Conservation (phyloP, 1,140 invertebrate species). For the Drosophila trapezifrons region DNA sequence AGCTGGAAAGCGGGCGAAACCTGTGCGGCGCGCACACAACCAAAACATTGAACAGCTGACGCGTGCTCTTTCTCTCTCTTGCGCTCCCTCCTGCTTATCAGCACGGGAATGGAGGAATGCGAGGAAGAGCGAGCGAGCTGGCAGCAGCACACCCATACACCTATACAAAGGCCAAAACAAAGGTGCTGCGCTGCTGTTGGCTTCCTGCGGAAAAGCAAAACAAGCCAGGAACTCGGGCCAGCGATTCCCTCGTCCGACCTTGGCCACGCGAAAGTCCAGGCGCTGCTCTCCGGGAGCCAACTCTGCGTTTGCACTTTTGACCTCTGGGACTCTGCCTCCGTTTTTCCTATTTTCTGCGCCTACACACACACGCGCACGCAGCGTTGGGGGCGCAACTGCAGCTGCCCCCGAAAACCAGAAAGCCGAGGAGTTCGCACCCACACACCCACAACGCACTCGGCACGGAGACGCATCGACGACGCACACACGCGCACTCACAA, state of each 20-base stretch:
- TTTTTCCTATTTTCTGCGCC: slow-evolving; percentile 20
- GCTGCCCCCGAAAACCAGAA: slow-evolving; percentile 12
- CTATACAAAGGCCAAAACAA: slow-evolving; percentile 10
- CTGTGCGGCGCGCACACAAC: slow-evolving; percentile 65
- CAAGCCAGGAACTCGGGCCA: background rate
- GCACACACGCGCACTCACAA: slow-evolving; percentile 26
- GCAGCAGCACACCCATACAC: background rate
- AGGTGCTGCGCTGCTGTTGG: background rate
- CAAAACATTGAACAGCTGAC: slow-evolving; percentile 80
- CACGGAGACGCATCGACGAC: slow-evolving; percentile 11
- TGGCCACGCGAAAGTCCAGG: slow-evolving; percentile 6
- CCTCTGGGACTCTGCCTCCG: slow-evolving; percentile 57
- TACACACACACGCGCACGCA: slow-evolving; percentile 25
- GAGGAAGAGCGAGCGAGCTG: slow-evolving; percentile 21
- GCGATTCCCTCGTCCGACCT: background rate
- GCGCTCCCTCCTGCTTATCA: slow-evolving; percentile 56
- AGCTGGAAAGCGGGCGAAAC: slow-evolving; percentile 52
- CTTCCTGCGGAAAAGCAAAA: slow-evolving; percentile 12
- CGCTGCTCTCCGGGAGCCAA: slow-evolving; percentile 2
- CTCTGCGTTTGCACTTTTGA: slow-evolving; percentile 67
- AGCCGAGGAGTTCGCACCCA: background rate
- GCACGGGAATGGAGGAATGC: slow-evolving; percentile 60
- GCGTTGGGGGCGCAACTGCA: slow-evolving; percentile 48
- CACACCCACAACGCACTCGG: slow-evolving; percentile 7
- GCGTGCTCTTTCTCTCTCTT: slow-evolving; percentile 22